Percentiles rank a stretch among this genome's conserved stretches.
phyloP scores from a whole-genome alignment of 2,888 invertebrate species.

The Tetragonisca angustula region DNA sequence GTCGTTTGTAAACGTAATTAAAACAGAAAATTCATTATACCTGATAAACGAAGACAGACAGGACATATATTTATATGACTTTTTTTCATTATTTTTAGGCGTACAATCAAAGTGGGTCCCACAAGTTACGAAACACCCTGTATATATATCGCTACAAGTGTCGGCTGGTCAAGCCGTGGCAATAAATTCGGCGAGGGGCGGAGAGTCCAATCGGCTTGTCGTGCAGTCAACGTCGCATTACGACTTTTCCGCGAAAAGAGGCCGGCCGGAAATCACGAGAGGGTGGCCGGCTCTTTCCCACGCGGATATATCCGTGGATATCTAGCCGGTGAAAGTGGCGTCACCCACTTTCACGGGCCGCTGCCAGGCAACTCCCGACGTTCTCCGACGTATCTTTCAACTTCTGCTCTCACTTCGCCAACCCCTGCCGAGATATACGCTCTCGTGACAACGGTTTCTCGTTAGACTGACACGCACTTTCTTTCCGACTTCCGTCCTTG shows the following conservation, averaged over 20 bases:
- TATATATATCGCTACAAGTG: slow-evolving; percentile 39
- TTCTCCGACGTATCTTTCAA: slow-evolving; percentile 46
- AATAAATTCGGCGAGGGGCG: slow-evolving; percentile 55
- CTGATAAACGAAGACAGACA: too few relatives aligned
- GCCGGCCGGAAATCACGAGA: slow-evolving; percentile 66
- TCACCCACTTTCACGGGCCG: slow-evolving; percentile 66
- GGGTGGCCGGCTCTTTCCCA: slow-evolving; percentile 67
- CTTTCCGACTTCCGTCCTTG: slow-evolving; percentile 43
- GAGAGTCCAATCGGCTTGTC: slow-evolving; percentile 61
- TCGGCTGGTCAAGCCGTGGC: slow-evolving; percentile 57
- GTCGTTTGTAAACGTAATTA: too few relatives aligned
- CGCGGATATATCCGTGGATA: slow-evolving; percentile 69
- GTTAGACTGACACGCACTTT: slow-evolving; percentile 76
- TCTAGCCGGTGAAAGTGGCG: slow-evolving; percentile 65
- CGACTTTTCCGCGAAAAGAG: slow-evolving; percentile 61
- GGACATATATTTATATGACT: too few relatives aligned
- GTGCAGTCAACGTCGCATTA: slow-evolving; percentile 65
- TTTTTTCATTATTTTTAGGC: too few relatives aligned
- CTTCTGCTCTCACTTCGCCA: slow-evolving; percentile 18
- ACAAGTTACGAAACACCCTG: too few relatives aligned
- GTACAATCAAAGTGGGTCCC: too few relatives aligned
- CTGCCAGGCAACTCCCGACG: slow-evolving; percentile 57
- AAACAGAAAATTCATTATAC: too few relatives aligned
- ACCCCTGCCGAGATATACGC: slow-evolving; percentile 41
- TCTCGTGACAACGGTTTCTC: slow-evolving; percentile 79